These are phyloP conservation scores for Trichomalopsis sarcophagae DNA, from an alignment of 1,140 invertebrate species.

Conservation along the genomic window DNA sequence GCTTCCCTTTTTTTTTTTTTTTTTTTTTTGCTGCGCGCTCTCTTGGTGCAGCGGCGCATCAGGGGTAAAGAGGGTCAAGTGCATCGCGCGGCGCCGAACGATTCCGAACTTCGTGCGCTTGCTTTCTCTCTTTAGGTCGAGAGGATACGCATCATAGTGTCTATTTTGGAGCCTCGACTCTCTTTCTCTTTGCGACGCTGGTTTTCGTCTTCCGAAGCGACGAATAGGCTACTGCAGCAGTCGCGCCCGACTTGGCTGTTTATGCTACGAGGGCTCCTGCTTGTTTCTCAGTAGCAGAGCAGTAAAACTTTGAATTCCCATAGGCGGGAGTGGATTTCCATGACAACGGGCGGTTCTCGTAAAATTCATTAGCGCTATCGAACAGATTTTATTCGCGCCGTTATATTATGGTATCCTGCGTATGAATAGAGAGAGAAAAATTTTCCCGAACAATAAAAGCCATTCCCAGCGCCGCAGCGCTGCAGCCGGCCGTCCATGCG, in stretches of 20 bases:
- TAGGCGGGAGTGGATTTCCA: no score
- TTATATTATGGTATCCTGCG: no score
- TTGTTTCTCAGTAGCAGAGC: not conserved
- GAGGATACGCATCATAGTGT: not conserved
- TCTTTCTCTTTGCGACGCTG: not conserved
- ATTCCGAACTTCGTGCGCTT: not conserved
- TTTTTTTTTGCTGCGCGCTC: constrained; percentile 4
- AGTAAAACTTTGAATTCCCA: not conserved
- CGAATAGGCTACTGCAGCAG: no score
- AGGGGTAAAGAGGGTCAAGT: constrained; percentile 45
- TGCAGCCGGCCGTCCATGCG: no score
- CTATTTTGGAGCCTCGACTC: not conserved
- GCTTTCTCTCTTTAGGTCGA: not conserved
- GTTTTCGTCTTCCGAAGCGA: no score
- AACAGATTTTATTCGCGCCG: no score
- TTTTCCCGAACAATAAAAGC: not conserved
- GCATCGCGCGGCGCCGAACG: constrained; percentile 19
- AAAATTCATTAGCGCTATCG: not conserved
- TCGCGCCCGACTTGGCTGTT: not conserved
- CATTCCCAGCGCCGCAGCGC: not conserved
- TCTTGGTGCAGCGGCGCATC: not conserved
- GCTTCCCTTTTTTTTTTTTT: constrained; percentile 31
- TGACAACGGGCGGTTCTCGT: no score
- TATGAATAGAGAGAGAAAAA: not conserved
- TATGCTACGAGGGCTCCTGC: not conserved